A percentile compares a stretch with the other conserved stretches of the same genome.
These are phyloP conservation scores for Hepsetus odoe DNA, from an alignment of 2,113 vertebrate species.

Conservation along the genomic window DNA sequence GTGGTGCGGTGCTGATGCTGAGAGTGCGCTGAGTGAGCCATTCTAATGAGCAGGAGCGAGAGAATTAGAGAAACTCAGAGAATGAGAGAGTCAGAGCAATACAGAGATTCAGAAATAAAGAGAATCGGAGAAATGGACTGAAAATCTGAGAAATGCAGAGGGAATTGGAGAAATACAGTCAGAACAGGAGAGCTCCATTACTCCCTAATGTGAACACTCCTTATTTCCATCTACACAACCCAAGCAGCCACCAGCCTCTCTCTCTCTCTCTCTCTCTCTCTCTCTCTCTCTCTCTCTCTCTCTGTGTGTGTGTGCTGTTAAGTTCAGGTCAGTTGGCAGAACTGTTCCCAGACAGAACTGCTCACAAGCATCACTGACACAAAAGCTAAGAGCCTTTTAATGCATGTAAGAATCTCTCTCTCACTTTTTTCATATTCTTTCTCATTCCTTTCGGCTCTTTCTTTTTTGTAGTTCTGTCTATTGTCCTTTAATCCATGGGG, in stretches of 20 bases:
- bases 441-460: not conserved
- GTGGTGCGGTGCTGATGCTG: not conserved
- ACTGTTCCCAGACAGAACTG: no score
- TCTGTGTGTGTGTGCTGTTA: not conserved
- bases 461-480: conserved; percentile 19
- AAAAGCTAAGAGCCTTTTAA: no score
- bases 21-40: not conserved
- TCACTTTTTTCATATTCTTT: not conserved
- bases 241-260: not conserved
- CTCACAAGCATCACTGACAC: no score
- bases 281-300: not conserved
- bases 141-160: not conserved
- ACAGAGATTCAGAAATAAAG: no score
- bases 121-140: not conserved
- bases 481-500: no score
- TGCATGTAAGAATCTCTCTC: not conserved
- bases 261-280: not conserved
- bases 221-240: not conserved
- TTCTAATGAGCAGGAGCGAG: conserved; percentile 1
- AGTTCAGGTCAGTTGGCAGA: no score
- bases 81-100: not conserved
- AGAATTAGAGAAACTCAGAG: not conserved
- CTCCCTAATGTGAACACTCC: not conserved
- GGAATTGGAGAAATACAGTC: not conserved
- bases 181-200: not conserved